Evolutionary conservation across 2,888 invertebrate genomes (phyloP).

Genomic region (Spialia ferax): DNA sequence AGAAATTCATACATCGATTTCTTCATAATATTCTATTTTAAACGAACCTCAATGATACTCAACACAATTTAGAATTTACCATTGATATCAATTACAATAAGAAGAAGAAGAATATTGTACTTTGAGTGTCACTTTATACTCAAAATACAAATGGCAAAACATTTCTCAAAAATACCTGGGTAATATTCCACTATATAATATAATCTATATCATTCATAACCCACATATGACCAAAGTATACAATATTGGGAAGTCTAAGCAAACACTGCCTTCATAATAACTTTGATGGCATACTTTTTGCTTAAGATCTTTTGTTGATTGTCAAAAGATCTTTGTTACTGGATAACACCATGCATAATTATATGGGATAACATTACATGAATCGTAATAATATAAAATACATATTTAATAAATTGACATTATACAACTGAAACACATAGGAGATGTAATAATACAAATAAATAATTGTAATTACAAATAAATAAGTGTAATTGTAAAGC

Average conservation of each 20-base stretch:
- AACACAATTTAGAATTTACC: too few relatives aligned
- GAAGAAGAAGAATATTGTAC: too few relatives aligned
- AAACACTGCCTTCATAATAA: conserved; percentile 27
- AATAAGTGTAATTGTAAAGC: conserved; percentile 44
- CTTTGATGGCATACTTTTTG: conserved; percentile 23
- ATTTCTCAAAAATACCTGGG: conserved; percentile 48
- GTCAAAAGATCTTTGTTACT: conserved; percentile 19
- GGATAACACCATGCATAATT: conserved; percentile 58
- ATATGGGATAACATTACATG: conserved; percentile 47
- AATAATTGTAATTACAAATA: too few relatives aligned
- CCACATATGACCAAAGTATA: conserved; percentile 40
- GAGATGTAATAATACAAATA: conserved; percentile 64
- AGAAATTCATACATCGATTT: too few relatives aligned
- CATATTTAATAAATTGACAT: conserved; percentile 38
- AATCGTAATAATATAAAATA: conserved; percentile 44
- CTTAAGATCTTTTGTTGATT: conserved; percentile 39
- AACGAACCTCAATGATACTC: too few relatives aligned
- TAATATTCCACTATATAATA: conserved; percentile 23
- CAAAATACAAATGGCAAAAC: conserved; percentile 52
- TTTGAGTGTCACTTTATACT: background rate
- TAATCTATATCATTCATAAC: conserved; percentile 34
- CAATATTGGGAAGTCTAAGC: conserved; percentile 15
- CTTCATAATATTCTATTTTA: too few relatives aligned
- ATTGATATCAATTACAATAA: too few relatives aligned
- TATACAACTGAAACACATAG: conserved; percentile 27